These are phyloP conservation scores for Oreochromis niloticus DNA, from an alignment of 2,113 vertebrate species.

Conservation along the genomic window DNA sequence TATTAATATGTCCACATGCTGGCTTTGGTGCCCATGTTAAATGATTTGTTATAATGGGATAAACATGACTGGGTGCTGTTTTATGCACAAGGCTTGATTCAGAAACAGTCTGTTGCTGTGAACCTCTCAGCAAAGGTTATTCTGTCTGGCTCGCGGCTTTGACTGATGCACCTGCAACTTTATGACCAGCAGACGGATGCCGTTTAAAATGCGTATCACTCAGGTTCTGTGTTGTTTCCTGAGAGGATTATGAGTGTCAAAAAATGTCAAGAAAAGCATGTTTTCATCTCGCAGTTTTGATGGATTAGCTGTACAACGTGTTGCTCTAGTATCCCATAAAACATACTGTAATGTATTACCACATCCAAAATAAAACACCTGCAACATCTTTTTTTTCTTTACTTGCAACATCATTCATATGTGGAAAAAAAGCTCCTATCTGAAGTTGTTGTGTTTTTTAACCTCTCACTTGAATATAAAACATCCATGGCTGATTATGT, in stretches of 20 bases:
- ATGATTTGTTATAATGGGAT: constrained; percentile 61
- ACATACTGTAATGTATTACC: background rate
- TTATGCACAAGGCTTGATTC: constrained; percentile 38
- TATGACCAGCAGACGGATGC: constrained; percentile 29
- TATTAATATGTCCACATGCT: constrained; percentile 51
- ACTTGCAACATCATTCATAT: background rate
- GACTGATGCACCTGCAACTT: constrained; percentile 59
- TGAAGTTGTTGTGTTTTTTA: background rate
- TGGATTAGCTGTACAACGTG: background rate
- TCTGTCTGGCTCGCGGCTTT: constrained; percentile 31
- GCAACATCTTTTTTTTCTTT: background rate
- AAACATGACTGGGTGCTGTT: constrained; percentile 41
- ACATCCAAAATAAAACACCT: constrained; percentile 26
- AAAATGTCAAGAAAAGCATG: background rate
- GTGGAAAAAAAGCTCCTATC: background rate
- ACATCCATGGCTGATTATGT: constrained; percentile 4
- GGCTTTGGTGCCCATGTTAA: constrained; percentile 27
- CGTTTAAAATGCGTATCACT: background rate
- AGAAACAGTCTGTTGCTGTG: constrained; percentile 42
- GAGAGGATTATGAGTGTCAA: background rate
- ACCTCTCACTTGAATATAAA: constrained; percentile 6
- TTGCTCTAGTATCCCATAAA: background rate
- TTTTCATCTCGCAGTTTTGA: background rate
- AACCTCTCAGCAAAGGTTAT: constrained; percentile 34
- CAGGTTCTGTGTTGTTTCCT: background rate